Conservation (phyloP, 92 coral and sea anemone species). For the Palythoa grandis region DNA sequence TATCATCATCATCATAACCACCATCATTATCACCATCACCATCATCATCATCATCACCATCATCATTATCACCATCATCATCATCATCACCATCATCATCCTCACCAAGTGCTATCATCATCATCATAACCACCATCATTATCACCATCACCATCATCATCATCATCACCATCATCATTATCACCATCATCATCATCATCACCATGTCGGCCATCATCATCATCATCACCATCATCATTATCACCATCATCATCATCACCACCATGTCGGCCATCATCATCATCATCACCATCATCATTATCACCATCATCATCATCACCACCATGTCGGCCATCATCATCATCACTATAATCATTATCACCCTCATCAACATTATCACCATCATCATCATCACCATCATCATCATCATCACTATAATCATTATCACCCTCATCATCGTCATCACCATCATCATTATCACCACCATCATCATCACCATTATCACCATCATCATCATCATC, state of each 20-base stretch:
- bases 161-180: background rate
- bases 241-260: background rate
- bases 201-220: background rate
- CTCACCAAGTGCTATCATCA: background rate
- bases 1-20: too few species aligned
- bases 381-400: background rate
- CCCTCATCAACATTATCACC: background rate
- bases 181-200: background rate
- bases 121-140: background rate
- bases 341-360: too few species aligned
- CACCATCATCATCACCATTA: too few species aligned
- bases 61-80: background rate
- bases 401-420: background rate
- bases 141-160: background rate
- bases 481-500: too few species aligned
- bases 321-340: too few species aligned
- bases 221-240: background rate
- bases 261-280: background rate
- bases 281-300: background rate
- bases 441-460: background rate
- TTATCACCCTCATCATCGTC: background rate
- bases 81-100: background rate
- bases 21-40: background rate
- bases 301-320: background rate
- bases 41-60: background rate